Base-by-base conservation (phyloP, 2,888 invertebrate genomes). In the Branchinecta sandiegonensis region DNA sequence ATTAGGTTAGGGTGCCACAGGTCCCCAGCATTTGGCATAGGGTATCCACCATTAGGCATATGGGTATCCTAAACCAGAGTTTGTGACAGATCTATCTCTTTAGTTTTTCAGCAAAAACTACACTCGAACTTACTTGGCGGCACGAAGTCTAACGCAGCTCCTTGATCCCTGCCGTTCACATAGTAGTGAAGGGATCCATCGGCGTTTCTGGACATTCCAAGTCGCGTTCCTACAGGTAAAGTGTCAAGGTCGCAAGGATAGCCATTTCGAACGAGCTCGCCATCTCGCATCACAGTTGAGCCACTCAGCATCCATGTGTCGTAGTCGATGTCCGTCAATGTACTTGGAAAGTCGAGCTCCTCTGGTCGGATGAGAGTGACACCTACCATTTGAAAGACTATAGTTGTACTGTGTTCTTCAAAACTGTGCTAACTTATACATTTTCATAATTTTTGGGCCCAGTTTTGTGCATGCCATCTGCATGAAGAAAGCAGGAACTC, bases 271-370 rank as follows among this genome's bases (percentile, higher is more conserved):
- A 93, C 83, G 14, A 90, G 90, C 56, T 86, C 84, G 7, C 94
- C 91, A 77, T 94, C 91, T 76, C 90, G 88, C 87, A 94, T 93
- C 73, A 94, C 86, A 68, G 91, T 88, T 1, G 90, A 88, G 0
- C 94, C 94, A 74, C 93, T 93, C 11, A 94, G 80, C 82, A 94
- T 92, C 83, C 92, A 93, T 0, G 93, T 94, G 75, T 93, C 93
- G 76, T 89, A 87, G 76, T 87, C 88, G 68, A 94, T 85, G 76
- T 94, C 94, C 0, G 92, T 94, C 75, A 94, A 93, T 7, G 94
- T 94, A 65, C 88, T 88, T 0, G 93, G 88, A 72, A 89, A 82
- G 71, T 90, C 90, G 69, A 94, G 80, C 73, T 94, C 91, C 73
- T 94, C 93, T 0, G 94, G 94, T 14, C 88, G 84, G n/a, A 91